These are phyloP conservation scores for Diaprepes abbreviatus DNA, from an alignment of 2,888 invertebrate species.

Conservation along the genomic window DNA sequence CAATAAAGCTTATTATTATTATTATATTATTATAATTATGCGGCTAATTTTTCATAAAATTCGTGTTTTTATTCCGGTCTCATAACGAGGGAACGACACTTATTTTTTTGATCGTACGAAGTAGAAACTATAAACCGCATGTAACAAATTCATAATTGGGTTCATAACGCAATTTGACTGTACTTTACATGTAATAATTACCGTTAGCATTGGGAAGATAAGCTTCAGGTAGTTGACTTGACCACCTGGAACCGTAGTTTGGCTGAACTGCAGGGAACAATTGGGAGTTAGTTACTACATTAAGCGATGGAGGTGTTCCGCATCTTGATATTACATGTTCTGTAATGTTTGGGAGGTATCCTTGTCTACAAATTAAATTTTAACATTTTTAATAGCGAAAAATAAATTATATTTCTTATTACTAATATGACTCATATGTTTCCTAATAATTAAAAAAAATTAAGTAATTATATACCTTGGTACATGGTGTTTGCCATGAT, in stretches of 20 bases:
- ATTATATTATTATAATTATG: too few relatives aligned
- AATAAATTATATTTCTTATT: too few relatives aligned
- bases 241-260: constrained; percentile 75
- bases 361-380: constrained; percentile 57
- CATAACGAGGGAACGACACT: too few relatives aligned
- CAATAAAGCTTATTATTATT: too few relatives aligned
- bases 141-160: too few relatives aligned
- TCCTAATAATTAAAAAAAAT: too few relatives aligned
- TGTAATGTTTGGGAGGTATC: constrained; percentile 76
- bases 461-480: constrained; percentile 34
- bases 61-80: too few relatives aligned
- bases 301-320: constrained; percentile 74
- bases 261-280: constrained; percentile 77
- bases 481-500: constrained; percentile 49
- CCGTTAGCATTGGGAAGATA: constrained; percentile 72
- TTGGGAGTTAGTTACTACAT: constrained; percentile 77
- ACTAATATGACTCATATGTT: background rate
- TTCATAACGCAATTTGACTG: too few relatives aligned
- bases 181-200: constrained; percentile 54
- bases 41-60: too few relatives aligned
- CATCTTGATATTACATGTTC: constrained; percentile 67
- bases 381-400: too few relatives aligned
- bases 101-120: too few relatives aligned
- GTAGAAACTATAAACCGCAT: too few relatives aligned
- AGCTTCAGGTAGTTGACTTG: constrained; percentile 76